Base-by-base conservation (phyloP, 2,113 vertebrate species). In the Astur gentilis region DNA sequence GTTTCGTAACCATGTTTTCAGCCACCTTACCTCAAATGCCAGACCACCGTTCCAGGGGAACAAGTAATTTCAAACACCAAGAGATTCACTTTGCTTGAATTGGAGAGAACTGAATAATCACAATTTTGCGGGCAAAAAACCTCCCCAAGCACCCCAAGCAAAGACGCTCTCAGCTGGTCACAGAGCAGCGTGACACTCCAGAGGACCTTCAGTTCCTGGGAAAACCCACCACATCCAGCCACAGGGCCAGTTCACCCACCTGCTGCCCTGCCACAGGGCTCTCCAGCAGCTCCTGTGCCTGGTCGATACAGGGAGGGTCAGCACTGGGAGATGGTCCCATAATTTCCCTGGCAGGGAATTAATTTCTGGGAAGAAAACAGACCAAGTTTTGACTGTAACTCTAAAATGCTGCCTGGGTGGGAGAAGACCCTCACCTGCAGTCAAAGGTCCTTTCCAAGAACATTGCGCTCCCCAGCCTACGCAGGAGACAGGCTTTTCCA, bases 101-200 rank as follows among this genome's bases (percentile, higher is more conserved):
- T 6, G 6, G 16, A 76, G 12, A 45, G 58, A 70, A 54, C 0
- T 0, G 15, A 71, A 2, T 21, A 27, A 54, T 5, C 3, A 4
- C 2, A 1, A 1, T 22, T 47, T 60, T 27, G 29, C 2, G 18
- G 21, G 58, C 18, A 27, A 13, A 13, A 10, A n/a, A 18, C 3
- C 21, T 25, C 50, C 18, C 25, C 64, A 7, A 0, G 4, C 3
- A 0, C 11, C 7, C 36, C 17, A 6, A 25, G 20, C 13, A 21
- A 18, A 58, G 22, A 3, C 3, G 6, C 7, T 3, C 34, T 29
- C 20, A 7, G 67, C 8, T 6, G 60, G 32, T 19, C 76, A 14
- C 0, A 1, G 54, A 13, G 65, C 64, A 36, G 22, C 0, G 0
- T 2, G 55, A 21, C 12, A 2, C 70, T 27, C 36, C 83, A 7